Evolutionary conservation across 2,888 invertebrate genomes (phyloP).

Genomic region (Onthophagus sagittarius): DNA sequence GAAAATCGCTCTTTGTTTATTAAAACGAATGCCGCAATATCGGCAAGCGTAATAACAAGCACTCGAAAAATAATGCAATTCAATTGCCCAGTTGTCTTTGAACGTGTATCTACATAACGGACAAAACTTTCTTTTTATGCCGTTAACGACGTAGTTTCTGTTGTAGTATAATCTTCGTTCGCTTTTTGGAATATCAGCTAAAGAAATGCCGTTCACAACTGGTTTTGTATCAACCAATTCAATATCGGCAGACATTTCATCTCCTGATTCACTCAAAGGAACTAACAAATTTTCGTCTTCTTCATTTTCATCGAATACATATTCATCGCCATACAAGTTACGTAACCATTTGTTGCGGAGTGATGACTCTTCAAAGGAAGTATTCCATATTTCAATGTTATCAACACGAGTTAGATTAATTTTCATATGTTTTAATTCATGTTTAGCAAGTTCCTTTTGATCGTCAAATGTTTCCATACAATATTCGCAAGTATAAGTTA

Average conservation of each 20-base stretch:
- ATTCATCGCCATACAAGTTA: conserved; percentile 24
- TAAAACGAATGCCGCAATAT: conserved; percentile 46
- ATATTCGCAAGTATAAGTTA: conserved; percentile 39
- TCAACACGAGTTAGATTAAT: conserved; percentile 42
- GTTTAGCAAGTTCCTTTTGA: conserved; percentile 40
- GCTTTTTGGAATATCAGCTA: conserved; percentile 44
- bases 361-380: conserved; percentile 34
- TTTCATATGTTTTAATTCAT: conserved; percentile 43
- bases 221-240: conserved; percentile 34
- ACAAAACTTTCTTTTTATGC: conserved; percentile 43
- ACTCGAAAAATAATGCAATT: conserved; percentile 45
- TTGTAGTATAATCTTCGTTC: conserved; percentile 42
- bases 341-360: conserved; percentile 44
- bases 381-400: conserved; percentile 38
- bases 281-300: conserved; percentile 31
- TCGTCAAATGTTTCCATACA: conserved; percentile 40
- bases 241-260: conserved; percentile 28
- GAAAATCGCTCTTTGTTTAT: conserved; percentile 43
- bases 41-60: conserved; percentile 47
- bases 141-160: conserved; percentile 42
- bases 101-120: conserved; percentile 46
- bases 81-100: conserved; percentile 49
- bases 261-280: conserved; percentile 26
- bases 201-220: conserved; percentile 40
- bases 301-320: conserved; percentile 27